Evolutionary conservation across 2,797 vertebrate species (phyloP), one percentile per base, ranked within the genome.

Genomic region (Mus caroli): DNA sequence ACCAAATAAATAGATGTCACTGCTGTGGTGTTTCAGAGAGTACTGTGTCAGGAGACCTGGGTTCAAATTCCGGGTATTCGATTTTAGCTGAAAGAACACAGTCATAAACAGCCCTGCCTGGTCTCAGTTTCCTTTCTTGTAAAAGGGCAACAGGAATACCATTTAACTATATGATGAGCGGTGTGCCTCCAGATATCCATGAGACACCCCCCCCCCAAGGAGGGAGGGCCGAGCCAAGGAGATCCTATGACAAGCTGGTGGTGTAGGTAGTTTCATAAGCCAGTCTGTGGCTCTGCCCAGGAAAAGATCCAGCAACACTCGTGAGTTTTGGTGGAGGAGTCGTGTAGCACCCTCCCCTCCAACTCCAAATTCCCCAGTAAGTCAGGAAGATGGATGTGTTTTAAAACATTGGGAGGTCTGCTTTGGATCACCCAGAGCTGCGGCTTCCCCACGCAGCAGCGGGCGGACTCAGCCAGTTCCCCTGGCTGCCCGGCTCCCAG

Each of bases 341-440:
- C 85, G 80, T 92, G 64, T 56, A 82, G 92, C 95, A 79, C 58
- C 89, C 94, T 90, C 94, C 87, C 75, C 69, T 87, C 97, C 95
- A 96, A 98, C 97, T 88, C 91, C 0, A 52, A 97, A 98, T 98
- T 69, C 97, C 97, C 0, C 14, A 62, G 96, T 90, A 97, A 98
- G 97, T 95, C 98, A 97, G 97, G 97, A 98, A 98, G 98, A 98
- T 97, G 90, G 97, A 97, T 97, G 96, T 97, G 97, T 97, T 98
- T 97, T 95, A 98, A 98, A 98, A 98, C 97, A 98, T 96, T 46
- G 88, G 97, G 97, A 95, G 97, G 97, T 98, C 98, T 98, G 98
- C 96, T 97, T 98, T 98, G 98, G 98, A 98, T 99, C 98, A 98
- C 96, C 97, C 95, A 96, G 97, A 97, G 98, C 97, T 11, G 43